Percentiles rank a stretch among this genome's conserved stretches.
Conservation (phyloP, 2,888 invertebrate species). For the Uropetala carovei region DNA sequence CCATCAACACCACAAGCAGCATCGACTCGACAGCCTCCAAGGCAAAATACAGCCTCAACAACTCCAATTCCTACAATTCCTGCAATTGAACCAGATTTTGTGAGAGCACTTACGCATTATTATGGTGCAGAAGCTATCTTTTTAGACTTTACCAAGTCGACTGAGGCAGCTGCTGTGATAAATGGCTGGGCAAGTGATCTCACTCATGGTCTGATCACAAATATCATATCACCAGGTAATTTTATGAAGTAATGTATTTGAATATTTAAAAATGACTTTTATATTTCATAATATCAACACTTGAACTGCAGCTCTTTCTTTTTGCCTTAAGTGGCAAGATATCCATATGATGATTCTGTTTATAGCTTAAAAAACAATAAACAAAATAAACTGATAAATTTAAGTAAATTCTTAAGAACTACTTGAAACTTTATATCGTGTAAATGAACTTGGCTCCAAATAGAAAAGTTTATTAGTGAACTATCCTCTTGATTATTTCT, state of each 20-base stretch:
- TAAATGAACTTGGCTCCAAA: not conserved
- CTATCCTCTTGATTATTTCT: not conserved
- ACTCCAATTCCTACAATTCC: not conserved
- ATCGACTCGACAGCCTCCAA: conserved; percentile 10
- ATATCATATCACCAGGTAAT: conserved; percentile 48
- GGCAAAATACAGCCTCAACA: not conserved
- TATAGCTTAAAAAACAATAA: not conserved
- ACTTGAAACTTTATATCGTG: not conserved
- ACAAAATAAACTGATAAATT: not conserved
- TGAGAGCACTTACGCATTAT: conserved; percentile 24
- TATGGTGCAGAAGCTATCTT: conserved; percentile 53
- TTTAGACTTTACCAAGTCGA: conserved; percentile 43
- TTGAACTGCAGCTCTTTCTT: no score
- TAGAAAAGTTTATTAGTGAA: not conserved
- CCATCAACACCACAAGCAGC: not conserved
- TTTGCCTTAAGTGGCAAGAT: no score
- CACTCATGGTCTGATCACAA: conserved; percentile 52
- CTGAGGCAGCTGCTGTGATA: conserved; percentile 53
- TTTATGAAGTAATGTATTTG: not conserved
- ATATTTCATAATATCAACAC: not conserved
- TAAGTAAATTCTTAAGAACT: not conserved
- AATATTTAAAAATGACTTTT: no score
- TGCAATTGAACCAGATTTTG: conserved; percentile 52
- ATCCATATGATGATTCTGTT: not conserved
- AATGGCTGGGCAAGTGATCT: conserved; percentile 60